phyloP scores from a whole-genome alignment of 2,113 vertebrate genomes.

The Herpailurus yagouaroundi region DNA sequence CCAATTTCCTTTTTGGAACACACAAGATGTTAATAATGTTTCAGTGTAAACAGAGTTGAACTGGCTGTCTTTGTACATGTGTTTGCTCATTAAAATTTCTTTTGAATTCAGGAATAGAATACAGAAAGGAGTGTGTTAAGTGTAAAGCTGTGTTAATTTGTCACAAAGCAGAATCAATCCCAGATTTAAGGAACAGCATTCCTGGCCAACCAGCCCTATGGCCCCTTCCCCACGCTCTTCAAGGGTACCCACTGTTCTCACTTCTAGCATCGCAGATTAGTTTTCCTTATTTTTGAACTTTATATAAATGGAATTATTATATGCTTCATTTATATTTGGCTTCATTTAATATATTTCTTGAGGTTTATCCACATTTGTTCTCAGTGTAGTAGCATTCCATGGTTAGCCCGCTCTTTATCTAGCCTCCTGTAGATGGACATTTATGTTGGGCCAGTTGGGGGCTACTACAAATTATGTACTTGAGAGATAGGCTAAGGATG shows the following conservation, averaged over 20 bases:
- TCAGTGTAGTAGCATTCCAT: accelerated
- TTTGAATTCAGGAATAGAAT: background rate
- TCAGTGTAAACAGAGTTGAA: background rate
- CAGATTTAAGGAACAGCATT: background rate
- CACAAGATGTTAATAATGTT: background rate
- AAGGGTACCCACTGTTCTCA: background rate
- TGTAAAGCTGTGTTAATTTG: background rate
- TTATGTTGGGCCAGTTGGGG: background rate
- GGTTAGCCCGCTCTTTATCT: background rate
- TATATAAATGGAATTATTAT: background rate
- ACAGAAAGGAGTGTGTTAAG: background rate
- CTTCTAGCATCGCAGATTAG: too few species aligned
- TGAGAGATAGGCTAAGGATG: background rate
- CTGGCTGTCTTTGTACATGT: background rate
- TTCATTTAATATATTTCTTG: background rate
- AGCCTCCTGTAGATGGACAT: background rate
- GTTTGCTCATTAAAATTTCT: slow-evolving; percentile 25
- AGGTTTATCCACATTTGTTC: background rate
- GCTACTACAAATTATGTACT: background rate
- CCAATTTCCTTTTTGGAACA: background rate
- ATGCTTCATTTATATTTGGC: background rate
- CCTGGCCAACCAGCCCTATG: background rate
- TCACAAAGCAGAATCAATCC: background rate
- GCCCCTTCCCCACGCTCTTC: background rate
- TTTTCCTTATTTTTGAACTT: background rate